phyloP scores from a whole-genome alignment of 2,113 vertebrate species.

The Seriola rivoliana region DNA sequence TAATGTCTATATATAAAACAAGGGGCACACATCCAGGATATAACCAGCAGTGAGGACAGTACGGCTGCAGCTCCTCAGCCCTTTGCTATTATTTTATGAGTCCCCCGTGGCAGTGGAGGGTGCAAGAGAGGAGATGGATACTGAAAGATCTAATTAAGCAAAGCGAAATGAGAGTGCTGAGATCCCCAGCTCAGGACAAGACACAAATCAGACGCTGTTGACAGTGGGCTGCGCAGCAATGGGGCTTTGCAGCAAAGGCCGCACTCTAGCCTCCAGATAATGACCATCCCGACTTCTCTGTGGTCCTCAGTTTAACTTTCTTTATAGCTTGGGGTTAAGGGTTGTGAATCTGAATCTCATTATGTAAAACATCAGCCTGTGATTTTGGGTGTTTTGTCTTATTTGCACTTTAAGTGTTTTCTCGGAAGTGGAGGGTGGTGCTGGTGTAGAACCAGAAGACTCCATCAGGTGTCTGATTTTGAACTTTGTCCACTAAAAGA shows the following conservation, averaged over 20 bases:
- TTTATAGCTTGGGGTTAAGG: constrained; percentile 32
- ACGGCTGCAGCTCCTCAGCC: constrained; percentile 25
- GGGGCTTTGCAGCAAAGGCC: constrained; percentile 44
- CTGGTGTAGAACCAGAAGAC: constrained; percentile 12
- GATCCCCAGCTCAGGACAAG: constrained; percentile 48
- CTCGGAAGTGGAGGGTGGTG: not conserved
- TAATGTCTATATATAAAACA: constrained; percentile 53
- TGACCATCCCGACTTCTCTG: constrained; percentile 22
- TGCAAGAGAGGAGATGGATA: constrained; percentile 54
- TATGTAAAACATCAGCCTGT: constrained; percentile 50
- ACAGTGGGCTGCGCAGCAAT: constrained; percentile 55
- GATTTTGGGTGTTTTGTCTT: constrained; percentile 36
- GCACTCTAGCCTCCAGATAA: constrained; percentile 47
- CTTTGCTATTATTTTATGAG: constrained; percentile 63
- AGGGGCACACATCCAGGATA: constrained; percentile 13
- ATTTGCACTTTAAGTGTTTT: constrained; percentile 55
- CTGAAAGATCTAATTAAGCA: constrained; percentile 76
- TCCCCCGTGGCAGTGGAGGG: constrained; percentile 52
- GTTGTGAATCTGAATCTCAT: constrained; percentile 53
- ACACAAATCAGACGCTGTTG: constrained; percentile 73
- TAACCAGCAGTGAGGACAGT: constrained; percentile 38
- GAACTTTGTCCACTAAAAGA: not conserved
- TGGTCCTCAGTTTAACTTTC: constrained; percentile 46
- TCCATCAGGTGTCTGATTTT: constrained; percentile 32
- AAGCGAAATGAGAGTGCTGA: constrained; percentile 65